Base-by-base conservation (phyloP, 1,140 invertebrate genomes). In the Vollenhovia emeryi region DNA sequence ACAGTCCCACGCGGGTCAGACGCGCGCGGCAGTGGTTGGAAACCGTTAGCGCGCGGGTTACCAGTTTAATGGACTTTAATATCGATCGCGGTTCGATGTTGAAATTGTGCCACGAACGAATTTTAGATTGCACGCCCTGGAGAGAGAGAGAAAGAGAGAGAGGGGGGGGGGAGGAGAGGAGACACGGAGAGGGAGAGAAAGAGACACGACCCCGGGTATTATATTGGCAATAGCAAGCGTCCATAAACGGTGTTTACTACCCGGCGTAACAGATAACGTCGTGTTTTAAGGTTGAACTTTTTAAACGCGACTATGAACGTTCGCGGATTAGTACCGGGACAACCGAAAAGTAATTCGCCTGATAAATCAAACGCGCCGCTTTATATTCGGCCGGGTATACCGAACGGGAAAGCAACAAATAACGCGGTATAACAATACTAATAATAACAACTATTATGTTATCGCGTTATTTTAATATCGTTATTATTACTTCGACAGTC, bases 51-150 rank as follows among this genome's bases (percentile, higher is more conserved):
- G 87, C 64, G 60, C 85, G 85, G 85, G 87, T 90, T 89, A 89
- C 85, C 88, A 73, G 87, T 90, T 90, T 90, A 89, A 89, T 89
- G 87, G 88, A 89, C 88, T 90, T 87, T 84, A 90, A 89, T 90
- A 90, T 90, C 87, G 88, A 90, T 90, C 88, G 88, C 68, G 85
- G 88, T 86, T 83, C 88, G 74, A 89, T 85, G 87, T 87, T 85
- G 87, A 89, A 89, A 89, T 89, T 89, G 88, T 89, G 88, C 87
- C 88, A 87, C 85, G 88, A 89, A 87, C 88, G 85, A 89, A 89
- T 89, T 89, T 89, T 86, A 89, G 88, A 89, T 88, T 86, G 86
- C 75, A 75, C 73, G 62, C 60, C 43, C 24, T 7, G 50, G 83
- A 15, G 27, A 69, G 64, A 24, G 48, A n/a, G n/a, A n/a, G n/a